A percentile compares a stretch with the other conserved stretches of the same genome.
Evolutionary conservation across 2,797 vertebrate genomes (phyloP).

Genomic region (Babyrousa celebensis): DNA sequence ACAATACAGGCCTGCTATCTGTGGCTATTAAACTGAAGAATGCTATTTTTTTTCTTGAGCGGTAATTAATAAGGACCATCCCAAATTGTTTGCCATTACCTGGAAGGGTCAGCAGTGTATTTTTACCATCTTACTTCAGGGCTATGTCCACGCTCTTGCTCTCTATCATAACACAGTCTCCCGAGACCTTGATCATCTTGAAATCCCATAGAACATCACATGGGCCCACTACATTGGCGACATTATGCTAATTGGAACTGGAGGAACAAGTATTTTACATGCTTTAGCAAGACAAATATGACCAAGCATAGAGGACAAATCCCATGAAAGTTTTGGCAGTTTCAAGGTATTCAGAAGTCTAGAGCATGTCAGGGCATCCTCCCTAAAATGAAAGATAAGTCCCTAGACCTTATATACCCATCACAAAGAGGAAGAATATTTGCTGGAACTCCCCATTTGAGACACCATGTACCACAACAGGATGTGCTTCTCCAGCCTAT

Average conservation of each 20-base stretch:
- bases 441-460: neutral
- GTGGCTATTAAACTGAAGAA: neutral
- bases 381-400: neutral
- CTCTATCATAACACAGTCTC: neutral
- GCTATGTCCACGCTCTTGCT: neutral
- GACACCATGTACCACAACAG: neutral
- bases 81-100: neutral
- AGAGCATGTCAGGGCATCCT: neutral
- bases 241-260: neutral
- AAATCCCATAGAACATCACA: neutral
- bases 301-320: neutral
- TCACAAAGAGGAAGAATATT: neutral
- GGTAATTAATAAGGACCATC: neutral
- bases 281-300: neutral
- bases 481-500: neutral
- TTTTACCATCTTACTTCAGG: neutral
- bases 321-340: neutral
- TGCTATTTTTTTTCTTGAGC: neutral
- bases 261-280: neutral
- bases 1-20: neutral
- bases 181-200: neutral
- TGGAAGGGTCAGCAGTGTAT: neutral
- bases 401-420: neutral
- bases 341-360: slow-evolving; percentile 15
- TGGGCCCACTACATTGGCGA: neutral